These are phyloP conservation scores for Ridgeia piscesae DNA, from an alignment of 1,140 invertebrate species.

Conservation along the genomic window DNA sequence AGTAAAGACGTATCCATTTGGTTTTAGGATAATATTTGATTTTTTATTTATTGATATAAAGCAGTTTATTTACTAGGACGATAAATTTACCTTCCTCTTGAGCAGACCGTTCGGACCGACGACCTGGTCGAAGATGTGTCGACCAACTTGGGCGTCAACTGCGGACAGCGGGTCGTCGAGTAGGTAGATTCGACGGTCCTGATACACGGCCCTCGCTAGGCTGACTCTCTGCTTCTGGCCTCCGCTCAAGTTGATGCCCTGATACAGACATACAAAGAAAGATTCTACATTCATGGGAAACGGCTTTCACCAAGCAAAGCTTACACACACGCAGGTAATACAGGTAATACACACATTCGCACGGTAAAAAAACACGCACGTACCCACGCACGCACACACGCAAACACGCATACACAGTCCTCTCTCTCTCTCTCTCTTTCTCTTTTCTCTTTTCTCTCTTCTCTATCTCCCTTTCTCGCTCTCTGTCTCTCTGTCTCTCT, in stretches of 20 bases:
- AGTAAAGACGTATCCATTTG: neutral
- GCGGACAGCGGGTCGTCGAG: conserved; percentile 63
- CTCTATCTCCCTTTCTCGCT: conserved; percentile 21
- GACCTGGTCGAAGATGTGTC: conserved; percentile 35
- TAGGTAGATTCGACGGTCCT: conserved; percentile 67
- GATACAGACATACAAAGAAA: neutral
- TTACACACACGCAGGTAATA: no score
- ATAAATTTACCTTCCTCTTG: conserved; percentile 16
- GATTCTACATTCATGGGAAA: neutral
- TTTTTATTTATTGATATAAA: no score
- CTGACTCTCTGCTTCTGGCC: conserved; percentile 57
- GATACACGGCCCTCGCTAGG: conserved; percentile 54
- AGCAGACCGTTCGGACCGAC: conserved; percentile 62
- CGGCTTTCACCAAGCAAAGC: conserved; percentile 50
- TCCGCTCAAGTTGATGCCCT: conserved; percentile 42
- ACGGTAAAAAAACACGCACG: no score
- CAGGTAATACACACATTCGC: no score
- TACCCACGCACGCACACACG: no score
- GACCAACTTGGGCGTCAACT: conserved; percentile 52
- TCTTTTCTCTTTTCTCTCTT: conserved; percentile 24
- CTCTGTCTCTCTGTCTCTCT: conserved; percentile 16
- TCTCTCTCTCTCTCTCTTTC: conserved; percentile 19
- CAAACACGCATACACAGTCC: no score
- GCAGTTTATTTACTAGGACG: neutral
- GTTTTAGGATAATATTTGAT: neutral